Evolutionary conservation across 2,797 vertebrate genomes (phyloP).

Genomic region (Etheostoma perlongum): DNA sequence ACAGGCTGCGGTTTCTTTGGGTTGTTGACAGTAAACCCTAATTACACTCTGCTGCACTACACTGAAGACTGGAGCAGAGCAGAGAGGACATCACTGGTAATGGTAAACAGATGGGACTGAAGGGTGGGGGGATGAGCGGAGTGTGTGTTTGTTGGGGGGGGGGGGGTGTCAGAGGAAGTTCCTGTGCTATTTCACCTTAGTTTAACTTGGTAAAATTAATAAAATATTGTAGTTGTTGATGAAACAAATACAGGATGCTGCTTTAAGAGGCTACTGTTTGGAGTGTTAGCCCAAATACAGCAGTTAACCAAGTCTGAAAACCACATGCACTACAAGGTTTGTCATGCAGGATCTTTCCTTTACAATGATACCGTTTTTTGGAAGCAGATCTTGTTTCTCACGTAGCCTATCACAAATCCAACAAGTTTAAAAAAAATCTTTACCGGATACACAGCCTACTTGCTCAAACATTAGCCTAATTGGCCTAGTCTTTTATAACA

Average conservation of each 20-base stretch:
- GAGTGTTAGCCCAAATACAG: constrained; percentile 7
- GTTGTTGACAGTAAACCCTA: constrained; percentile 83
- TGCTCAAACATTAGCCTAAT: neutral
- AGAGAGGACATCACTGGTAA: constrained; percentile 74
- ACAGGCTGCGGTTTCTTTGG: constrained; percentile 77
- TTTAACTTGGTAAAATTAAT: neutral
- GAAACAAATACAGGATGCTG: neutral
- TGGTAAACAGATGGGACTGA: constrained; percentile 78
- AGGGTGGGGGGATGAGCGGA: constrained; percentile 51
- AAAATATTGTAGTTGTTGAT: neutral
- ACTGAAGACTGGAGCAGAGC: constrained; percentile 63
- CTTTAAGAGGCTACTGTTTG: constrained; percentile 9
- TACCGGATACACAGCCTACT: neutral
- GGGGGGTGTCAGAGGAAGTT: constrained; percentile 24
- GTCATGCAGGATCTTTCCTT: neutral
- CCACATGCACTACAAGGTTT: constrained; percentile 21
- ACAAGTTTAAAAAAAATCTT: neutral
- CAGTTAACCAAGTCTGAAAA: neutral
- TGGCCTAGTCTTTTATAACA: neutral
- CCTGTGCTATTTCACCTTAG: constrained; percentile 1
- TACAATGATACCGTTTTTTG: neutral
- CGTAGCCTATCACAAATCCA: neutral
- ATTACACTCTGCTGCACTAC: constrained; percentile 78
- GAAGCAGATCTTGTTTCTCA: neutral
- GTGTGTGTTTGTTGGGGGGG: constrained; percentile 46